Percentiles rank a stretch among this genome's conserved stretches.
Conservation (phyloP, 1,140 invertebrate species). For the Heliconius congener region DNA sequence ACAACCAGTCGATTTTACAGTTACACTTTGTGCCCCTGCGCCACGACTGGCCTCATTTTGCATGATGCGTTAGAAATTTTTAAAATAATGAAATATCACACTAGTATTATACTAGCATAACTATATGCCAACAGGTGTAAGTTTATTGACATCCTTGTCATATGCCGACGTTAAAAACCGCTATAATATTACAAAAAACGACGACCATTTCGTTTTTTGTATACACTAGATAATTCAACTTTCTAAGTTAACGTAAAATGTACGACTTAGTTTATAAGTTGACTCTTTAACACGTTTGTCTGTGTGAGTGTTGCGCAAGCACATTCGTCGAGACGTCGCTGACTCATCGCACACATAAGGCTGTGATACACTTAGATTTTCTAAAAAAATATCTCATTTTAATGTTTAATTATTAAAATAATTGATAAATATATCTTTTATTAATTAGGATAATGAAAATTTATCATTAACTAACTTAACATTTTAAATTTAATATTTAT, state of each 20-base stretch:
- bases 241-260: slow-evolving; percentile 33
- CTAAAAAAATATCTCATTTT: background rate
- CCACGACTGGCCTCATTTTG: too few species aligned
- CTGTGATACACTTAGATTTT: slow-evolving; percentile 40
- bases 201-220: slow-evolving; percentile 35
- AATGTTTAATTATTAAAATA: background rate
- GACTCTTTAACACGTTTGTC: slow-evolving; percentile 25
- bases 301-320: slow-evolving; percentile 61
- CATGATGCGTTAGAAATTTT: background rate
- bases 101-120: slow-evolving; percentile 53
- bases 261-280: slow-evolving; percentile 7
- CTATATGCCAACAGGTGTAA: slow-evolving; percentile 72
- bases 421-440: background rate
- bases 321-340: slow-evolving; percentile 59
- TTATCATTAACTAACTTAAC: background rate
- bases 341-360: slow-evolving; percentile 55
- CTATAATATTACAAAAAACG: slow-evolving; percentile 7
- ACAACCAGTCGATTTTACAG: too few species aligned
- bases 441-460: background rate
- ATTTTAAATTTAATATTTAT: background rate
- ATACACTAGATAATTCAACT: background rate
- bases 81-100: slow-evolving; percentile 60
- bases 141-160: slow-evolving; percentile 65
- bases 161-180: slow-evolving; percentile 37
- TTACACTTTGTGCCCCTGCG: too few species aligned